These are phyloP conservation scores for Troides aeacus DNA, from an alignment of 2,888 invertebrate genomes.

Conservation along the genomic window DNA sequence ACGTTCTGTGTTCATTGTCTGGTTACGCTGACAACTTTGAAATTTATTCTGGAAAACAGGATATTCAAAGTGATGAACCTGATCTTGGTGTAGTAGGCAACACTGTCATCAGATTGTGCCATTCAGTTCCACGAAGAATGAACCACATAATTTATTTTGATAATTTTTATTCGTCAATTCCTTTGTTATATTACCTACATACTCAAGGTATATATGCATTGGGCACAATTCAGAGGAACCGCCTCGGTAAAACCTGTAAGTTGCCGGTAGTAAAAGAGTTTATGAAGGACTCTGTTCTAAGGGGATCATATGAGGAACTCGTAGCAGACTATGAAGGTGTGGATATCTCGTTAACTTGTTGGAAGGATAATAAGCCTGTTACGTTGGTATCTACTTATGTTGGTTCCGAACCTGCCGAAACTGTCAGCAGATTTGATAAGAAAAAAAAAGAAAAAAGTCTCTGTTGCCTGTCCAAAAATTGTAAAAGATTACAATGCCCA, in stretches of 20 bases:
- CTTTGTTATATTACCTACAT: conserved; percentile 20
- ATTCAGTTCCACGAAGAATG: conserved; percentile 14
- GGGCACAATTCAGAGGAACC: conserved; percentile 33
- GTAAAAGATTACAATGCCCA: conserved; percentile 35
- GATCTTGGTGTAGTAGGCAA: conserved; percentile 19
- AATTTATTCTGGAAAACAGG: conserved; percentile 32
- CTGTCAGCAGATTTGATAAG: conserved; percentile 38
- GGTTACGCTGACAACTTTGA: conserved; percentile 34
- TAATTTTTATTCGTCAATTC: conserved; percentile 21
- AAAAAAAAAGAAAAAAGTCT: conserved; percentile 34
- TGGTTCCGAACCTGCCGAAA: conserved; percentile 35
- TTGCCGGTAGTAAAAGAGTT: conserved; percentile 23
- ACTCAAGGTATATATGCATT: conserved; percentile 28
- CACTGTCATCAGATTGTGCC: conserved; percentile 14
- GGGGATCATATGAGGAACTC: conserved; percentile 23
- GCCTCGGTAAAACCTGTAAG: conserved; percentile 28
- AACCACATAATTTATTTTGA: conserved; percentile 27
- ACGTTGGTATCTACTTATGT: conserved; percentile 38
- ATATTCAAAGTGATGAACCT: conserved; percentile 20
- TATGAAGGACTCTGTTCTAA: conserved; percentile 16
- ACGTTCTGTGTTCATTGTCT: conserved; percentile 30
- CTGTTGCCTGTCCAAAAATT: conserved; percentile 34
- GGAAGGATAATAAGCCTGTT: conserved; percentile 32
- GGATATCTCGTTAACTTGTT: conserved; percentile 20
- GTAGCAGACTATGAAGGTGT: conserved; percentile 17